phyloP scores from a whole-genome alignment of 2,113 vertebrate species.

The Bubalus kerabau region DNA sequence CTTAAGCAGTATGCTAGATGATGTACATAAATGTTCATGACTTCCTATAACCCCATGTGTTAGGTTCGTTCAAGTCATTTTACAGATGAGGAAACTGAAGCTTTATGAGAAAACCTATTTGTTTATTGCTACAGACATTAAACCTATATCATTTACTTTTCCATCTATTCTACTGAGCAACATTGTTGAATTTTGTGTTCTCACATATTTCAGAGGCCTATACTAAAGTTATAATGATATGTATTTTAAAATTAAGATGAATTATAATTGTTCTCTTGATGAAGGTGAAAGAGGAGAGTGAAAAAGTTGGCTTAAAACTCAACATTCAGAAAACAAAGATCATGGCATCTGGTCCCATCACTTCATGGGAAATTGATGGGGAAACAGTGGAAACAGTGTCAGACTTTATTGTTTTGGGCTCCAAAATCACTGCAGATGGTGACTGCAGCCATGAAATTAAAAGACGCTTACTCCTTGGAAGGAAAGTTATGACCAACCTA shows the following conservation, averaged over 20 bases:
- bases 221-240: neutral
- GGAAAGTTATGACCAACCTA: too few relatives aligned
- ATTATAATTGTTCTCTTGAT: neutral
- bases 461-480: too few relatives aligned
- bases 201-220: neutral
- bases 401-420: too few relatives aligned
- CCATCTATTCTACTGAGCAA: neutral
- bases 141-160: neutral
- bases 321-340: too few relatives aligned
- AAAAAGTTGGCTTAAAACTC: too few relatives aligned
- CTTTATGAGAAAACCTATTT: neutral
- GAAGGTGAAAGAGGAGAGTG: too few relatives aligned
- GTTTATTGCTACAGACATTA: neutral
- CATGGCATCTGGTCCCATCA: too few relatives aligned
- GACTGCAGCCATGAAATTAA: too few relatives aligned
- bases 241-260: conserved; percentile 18
- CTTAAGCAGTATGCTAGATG: neutral
- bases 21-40: neutral
- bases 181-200: neutral
- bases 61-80: neutral
- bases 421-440: too few relatives aligned
- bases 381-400: too few relatives aligned
- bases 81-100: neutral
- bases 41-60: neutral
- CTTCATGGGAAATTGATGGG: too few relatives aligned